Evolutionary conservation across 2,888 invertebrate species (phyloP), one percentile per base, ranked within the genome.

Genomic region (Macaria notata): DNA sequence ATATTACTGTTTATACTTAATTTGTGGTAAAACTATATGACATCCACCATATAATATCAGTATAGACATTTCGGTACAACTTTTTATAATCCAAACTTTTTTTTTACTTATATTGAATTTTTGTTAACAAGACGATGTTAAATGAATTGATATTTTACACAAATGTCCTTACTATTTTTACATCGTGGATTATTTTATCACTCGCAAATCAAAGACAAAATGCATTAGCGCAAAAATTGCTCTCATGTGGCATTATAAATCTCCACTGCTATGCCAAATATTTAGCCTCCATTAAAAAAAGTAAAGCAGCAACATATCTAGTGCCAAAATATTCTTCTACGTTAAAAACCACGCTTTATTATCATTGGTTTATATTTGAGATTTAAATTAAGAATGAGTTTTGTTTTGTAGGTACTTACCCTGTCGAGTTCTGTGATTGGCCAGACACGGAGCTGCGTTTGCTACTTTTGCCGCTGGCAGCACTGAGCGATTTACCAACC

Each of bases 371-470:
- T 61, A 63, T 50, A 19, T 48, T 54, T 52, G 63, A 66, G 57
- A n/a, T 62, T 63, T 63, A 44, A 57, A 49, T 48, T 64, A 59
- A 48, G 6, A 65, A 69, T 44, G 4, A 31, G 33, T 48, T 6
- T 51, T 49, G 56, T 62, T 47, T 39, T 50, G 55, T 38, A 47
- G 52, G 72, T 66, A 79, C 88, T 83, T 78, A 91, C 91, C 90
- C 85, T 80, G 84, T 87, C 4, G 86, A 76, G 68, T 77, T 88
- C 71, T 89, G 90, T 46, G 91, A 91, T 68, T 87, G 88, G 60
- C 90, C 82, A 44, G 91, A 91, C 1, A 91, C 88, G 1, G 91
- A 91, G 65, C 90, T 91, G 1, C 91, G 76, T 64, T 91, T 91
- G 72, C 90, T 89, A 65, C 85, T 84, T 64, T 91, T 91, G 3